Conservation (phyloP, 1,140 invertebrate species). For the Danaus melanippus region DNA sequence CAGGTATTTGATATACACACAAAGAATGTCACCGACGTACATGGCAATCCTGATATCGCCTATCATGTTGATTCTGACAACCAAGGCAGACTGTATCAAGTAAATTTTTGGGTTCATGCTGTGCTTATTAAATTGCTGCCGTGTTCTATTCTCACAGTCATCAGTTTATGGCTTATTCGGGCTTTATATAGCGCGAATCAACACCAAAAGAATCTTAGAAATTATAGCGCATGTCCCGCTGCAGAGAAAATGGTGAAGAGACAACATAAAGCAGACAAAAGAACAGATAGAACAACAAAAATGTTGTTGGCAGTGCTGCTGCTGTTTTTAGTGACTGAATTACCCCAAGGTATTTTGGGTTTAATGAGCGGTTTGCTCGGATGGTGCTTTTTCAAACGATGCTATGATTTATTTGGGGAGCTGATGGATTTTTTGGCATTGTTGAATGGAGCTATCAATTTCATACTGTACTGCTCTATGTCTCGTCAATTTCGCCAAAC, state of each 20-base stretch:
- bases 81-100: constrained; percentile 74
- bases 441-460: constrained; percentile 93
- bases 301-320: constrained; percentile 91
- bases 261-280: constrained; percentile 76
- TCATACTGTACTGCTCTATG: constrained; percentile 96
- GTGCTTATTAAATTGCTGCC: constrained; percentile 90
- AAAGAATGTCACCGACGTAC: constrained; percentile 41
- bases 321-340: constrained; percentile 89
- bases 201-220: constrained; percentile 77
- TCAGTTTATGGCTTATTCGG: constrained; percentile 85
- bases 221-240: constrained; percentile 74
- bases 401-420: constrained; percentile 87
- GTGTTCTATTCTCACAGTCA: constrained; percentile 85
- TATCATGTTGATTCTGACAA: constrained; percentile 79
- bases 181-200: constrained; percentile 81
- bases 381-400: constrained; percentile 80
- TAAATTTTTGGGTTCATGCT: constrained; percentile 91
- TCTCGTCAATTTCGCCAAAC: constrained; percentile 92
- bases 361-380: constrained; percentile 82
- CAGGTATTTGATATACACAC: constrained; percentile 67
- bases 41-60: constrained; percentile 65
- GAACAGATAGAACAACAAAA: constrained; percentile 88
- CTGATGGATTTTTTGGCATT: constrained; percentile 93
- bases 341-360: constrained; percentile 86
- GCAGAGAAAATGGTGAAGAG: constrained; percentile 58